A percentile compares a stretch with the other conserved stretches of the same genome.
Evolutionary conservation across 2,797 vertebrate genomes (phyloP).

Genomic region (Pangasius djambal): DNA sequence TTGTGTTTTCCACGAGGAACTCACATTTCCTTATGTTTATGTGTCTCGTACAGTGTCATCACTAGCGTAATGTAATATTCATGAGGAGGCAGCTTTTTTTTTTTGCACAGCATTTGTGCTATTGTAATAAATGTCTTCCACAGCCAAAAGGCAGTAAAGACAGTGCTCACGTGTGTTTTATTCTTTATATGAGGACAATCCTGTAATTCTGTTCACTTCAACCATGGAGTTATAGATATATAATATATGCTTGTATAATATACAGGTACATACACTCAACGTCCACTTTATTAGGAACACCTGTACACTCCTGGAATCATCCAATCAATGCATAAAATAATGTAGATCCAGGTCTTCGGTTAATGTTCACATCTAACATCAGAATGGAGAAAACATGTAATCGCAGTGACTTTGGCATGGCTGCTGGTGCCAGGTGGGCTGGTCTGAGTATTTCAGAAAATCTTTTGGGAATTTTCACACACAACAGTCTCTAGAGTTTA

Average conservation of each 20-base stretch:
- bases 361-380: background rate
- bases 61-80: background rate
- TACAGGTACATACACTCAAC: background rate
- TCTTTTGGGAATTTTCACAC: background rate
- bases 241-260: too few relatives aligned
- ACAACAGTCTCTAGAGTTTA: background rate
- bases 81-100: background rate
- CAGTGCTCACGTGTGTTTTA: background rate
- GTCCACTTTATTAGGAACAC: background rate
- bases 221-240: background rate
- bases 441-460: background rate
- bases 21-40: background rate
- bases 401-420: background rate
- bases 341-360: background rate
- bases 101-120: background rate
- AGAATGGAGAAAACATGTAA: background rate
- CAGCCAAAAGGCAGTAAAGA: background rate
- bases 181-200: background rate
- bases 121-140: background rate
- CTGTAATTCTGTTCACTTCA: background rate
- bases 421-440: background rate
- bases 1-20: background rate
- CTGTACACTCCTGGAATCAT: too few relatives aligned
- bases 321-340: background rate
- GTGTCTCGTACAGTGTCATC: background rate